These are phyloP conservation scores for Pedicia rivosa DNA, from an alignment of 2,888 invertebrate species.

Conservation along the genomic window DNA sequence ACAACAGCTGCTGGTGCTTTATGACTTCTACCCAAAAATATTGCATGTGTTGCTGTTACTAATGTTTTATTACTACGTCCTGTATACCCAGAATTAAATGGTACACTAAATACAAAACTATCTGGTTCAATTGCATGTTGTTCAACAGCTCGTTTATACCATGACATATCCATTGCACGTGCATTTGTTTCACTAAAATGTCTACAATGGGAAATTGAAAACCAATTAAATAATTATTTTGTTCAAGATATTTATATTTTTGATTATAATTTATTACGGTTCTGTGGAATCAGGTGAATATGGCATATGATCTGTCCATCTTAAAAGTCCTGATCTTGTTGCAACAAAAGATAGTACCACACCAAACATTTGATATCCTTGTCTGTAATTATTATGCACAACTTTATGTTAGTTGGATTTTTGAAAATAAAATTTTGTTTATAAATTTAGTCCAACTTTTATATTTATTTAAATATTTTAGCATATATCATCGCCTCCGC, in stretches of 20 bases:
- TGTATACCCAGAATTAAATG: slow-evolving; percentile 29
- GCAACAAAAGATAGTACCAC: slow-evolving; percentile 76
- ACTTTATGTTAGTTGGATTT: not conserved
- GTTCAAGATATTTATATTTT: slow-evolving; percentile 1
- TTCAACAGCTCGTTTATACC: slow-evolving; percentile 84
- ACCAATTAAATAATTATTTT: slow-evolving; percentile 2
- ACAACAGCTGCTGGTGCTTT: slow-evolving; percentile 82
- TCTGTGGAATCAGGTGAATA: slow-evolving; percentile 41
- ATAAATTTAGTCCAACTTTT: no score
- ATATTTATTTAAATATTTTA: no score
- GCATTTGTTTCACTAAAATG: slow-evolving; percentile 68
- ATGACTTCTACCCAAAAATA: slow-evolving; percentile 72
- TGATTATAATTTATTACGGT: slow-evolving; percentile 38
- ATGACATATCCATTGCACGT: slow-evolving; percentile 71
- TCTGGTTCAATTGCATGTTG: slow-evolving; percentile 74
- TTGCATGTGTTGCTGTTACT: slow-evolving; percentile 81
- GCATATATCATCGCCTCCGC: no score
- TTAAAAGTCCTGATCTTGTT: slow-evolving; percentile 73
- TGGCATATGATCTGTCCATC: slow-evolving; percentile 66
- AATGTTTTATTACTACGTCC: slow-evolving; percentile 40
- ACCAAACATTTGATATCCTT: slow-evolving; percentile 77
- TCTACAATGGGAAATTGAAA: slow-evolving; percentile 31
- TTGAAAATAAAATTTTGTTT: no score
- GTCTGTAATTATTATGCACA: slow-evolving; percentile 42
- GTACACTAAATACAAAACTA: slow-evolving; percentile 75